Evolutionary conservation across 2,888 invertebrate genomes (phyloP).

Genomic region (Erebia palarica): DNA sequence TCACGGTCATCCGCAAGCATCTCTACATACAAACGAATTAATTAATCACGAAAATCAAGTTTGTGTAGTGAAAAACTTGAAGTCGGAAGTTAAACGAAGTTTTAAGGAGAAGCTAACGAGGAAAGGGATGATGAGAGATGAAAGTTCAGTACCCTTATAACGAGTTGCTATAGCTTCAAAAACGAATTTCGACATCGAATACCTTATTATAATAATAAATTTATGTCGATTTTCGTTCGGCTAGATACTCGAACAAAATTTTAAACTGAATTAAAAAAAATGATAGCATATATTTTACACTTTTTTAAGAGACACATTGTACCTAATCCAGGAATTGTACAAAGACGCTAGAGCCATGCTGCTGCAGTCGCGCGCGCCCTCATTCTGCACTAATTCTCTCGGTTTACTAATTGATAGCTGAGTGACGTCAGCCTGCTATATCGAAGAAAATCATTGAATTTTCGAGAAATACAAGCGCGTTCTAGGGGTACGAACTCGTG

Average conservation of each 20-base stretch:
- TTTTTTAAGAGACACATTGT: too few relatives aligned
- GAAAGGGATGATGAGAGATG: constrained; percentile 72
- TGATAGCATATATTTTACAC: too few relatives aligned
- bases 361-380: too few relatives aligned
- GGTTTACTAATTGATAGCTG: too few relatives aligned
- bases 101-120: constrained; percentile 80
- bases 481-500: not conserved
- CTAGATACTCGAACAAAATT: too few relatives aligned
- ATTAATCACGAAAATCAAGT: constrained; percentile 77
- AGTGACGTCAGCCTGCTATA: too few relatives aligned
- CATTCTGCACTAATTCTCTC: too few relatives aligned
- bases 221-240: too few relatives aligned
- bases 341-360: too few relatives aligned
- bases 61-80: constrained; percentile 71
- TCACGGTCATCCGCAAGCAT: constrained; percentile 68
- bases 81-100: constrained; percentile 67
- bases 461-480: not conserved
- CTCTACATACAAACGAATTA: constrained; percentile 78
- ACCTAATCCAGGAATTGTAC: too few relatives aligned
- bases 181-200: not conserved
- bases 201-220: not conserved
- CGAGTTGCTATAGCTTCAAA: not conserved
- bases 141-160: constrained; percentile 56
- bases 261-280: too few relatives aligned
- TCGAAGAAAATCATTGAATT: not conserved